Evolutionary conservation across 2,797 vertebrate genomes (phyloP).

Genomic region (Echiichthys vipera): DNA sequence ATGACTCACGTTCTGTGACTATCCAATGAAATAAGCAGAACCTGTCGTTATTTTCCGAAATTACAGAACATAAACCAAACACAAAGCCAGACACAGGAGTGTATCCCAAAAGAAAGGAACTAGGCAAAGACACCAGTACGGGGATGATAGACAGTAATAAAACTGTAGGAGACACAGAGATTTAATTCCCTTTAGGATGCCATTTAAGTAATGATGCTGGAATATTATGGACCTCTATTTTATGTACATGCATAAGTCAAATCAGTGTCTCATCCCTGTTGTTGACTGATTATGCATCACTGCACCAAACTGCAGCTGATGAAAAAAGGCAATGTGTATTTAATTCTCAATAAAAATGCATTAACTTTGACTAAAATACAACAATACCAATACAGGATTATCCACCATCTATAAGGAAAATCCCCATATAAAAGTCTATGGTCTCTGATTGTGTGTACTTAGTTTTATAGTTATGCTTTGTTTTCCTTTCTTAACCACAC

Average conservation of each 20-base stretch:
- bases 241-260: background rate
- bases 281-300: background rate
- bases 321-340: background rate
- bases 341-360: background rate
- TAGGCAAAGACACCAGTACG: slow-evolving; percentile 33
- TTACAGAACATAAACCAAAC: slow-evolving; percentile 63
- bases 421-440: background rate
- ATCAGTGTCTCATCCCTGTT: slow-evolving; percentile 8
- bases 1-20: slow-evolving; percentile 86
- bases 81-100: slow-evolving; percentile 32
- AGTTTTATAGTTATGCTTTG: background rate
- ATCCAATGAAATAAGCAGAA: slow-evolving; percentile 81
- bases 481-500: slow-evolving; percentile 1
- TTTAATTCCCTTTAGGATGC: slow-evolving; percentile 1
- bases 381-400: background rate
- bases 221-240: background rate
- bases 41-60: slow-evolving; percentile 72
- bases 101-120: slow-evolving; percentile 59
- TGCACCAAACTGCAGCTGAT: slow-evolving; percentile 15
- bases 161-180: background rate
- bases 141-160: slow-evolving; percentile 27
- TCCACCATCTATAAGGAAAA: background rate
- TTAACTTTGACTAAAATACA: background rate
- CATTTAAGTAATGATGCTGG: background rate
- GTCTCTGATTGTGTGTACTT: background rate